Evolutionary conservation across 2,888 invertebrate species (phyloP), one percentile per base, ranked within the genome.

Genomic region (Rotaria sp.): DNA sequence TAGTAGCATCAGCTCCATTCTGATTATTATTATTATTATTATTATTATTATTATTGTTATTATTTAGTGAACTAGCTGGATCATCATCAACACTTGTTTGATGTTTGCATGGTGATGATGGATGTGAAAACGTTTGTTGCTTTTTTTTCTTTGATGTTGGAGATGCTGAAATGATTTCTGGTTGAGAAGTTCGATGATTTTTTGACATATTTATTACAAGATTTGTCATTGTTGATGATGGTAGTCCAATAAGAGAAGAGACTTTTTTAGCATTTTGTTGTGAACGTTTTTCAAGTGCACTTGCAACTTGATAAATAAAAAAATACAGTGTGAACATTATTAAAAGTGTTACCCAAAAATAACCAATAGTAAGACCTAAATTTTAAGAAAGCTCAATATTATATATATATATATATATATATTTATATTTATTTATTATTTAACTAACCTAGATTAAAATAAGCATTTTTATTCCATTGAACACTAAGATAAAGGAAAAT

Each of bases 291-390:
- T 97, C 97, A 95, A 98, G 96, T 89, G 96, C 95, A 90, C 96
- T 96, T 10, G 97, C 98, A 59, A 96, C 97, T 90, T 75, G 95
- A 91, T 97, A 98, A 89, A 98, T 98, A 21, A 97, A 97, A 84
- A 95, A 96, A 91, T 99, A 99, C 18, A 99, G 93, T 87, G 96
- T 94, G 90, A 97, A 96, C 88, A 99, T 93, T 67, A 99, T 96
- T 86, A 96, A 94, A 52, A 99, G 92, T 0, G 99, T 99, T 75
- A 95, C 96, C 97, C 97, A 99, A 91, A 96, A 98, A 91, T 98
- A 98, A 85, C 95, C 95, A 89, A 98, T 45, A 13, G 80, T 80
- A 15, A 80, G n/a, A n/a, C 45, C 80, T 80, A 35, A 11, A 67
- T 30, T 18, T 18, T n/a, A 67, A 30, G 30, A 30, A 30, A 30